Conservation (phyloP, 2,888 invertebrate species). For the Drosophila phalerata region DNA sequence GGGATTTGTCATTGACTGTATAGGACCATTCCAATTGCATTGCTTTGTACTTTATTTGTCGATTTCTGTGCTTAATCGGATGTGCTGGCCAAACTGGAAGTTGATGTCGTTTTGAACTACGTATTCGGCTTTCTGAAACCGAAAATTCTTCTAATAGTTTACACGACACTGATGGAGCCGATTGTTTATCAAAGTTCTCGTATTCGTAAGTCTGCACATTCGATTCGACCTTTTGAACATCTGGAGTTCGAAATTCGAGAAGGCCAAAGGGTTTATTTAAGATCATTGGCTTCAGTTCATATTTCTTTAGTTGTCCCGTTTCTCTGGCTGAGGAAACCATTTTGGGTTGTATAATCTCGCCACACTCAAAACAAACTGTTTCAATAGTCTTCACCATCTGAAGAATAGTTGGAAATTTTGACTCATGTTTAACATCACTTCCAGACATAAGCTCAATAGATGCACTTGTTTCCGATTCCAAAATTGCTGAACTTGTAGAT, state of each 20-base stretch:
- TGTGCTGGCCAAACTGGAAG: constrained; percentile 51
- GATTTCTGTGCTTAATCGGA: constrained; percentile 22
- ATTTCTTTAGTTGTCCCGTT: neutral
- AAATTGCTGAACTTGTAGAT: neutral
- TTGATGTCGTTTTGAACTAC: neutral
- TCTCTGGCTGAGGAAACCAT: constrained; percentile 16
- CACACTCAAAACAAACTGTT: constrained; percentile 21
- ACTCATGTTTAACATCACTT: neutral
- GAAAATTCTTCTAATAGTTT: neutral
- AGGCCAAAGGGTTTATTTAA: constrained; percentile 4
- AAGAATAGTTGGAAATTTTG: neutral
- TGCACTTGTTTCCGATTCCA: constrained; percentile 3
- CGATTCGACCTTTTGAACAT: constrained; percentile 21
- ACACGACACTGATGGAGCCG: neutral
- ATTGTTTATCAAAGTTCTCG: neutral
- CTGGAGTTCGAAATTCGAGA: constrained; percentile 62
- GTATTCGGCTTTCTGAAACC: neutral
- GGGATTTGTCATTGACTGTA: neutral
- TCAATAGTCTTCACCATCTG: neutral
- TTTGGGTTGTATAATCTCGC: constrained; percentile 22
- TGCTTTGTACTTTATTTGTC: constrained; percentile 15
- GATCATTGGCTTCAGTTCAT: neutral
- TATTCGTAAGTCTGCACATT: too few species aligned
- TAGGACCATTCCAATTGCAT: constrained; percentile 14
- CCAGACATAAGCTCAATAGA: neutral